Conservation (phyloP, 2,113 vertebrate genomes). For the Burhinus bistriatus region DNA sequence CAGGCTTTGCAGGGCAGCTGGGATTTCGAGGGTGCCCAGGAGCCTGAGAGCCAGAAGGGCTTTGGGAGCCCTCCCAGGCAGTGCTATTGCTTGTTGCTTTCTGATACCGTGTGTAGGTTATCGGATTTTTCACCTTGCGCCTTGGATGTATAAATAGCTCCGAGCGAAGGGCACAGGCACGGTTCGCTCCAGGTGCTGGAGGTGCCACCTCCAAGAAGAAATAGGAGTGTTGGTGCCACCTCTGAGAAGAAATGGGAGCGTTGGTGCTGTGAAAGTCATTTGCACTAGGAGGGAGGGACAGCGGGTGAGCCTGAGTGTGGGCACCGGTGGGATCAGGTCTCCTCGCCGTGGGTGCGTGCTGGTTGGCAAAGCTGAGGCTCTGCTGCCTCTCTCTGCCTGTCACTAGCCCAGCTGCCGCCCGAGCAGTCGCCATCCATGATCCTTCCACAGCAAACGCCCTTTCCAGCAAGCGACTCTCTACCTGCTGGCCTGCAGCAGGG, state of each 20-base stretch:
- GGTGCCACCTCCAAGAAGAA: not conserved
- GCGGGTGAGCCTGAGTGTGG: not conserved
- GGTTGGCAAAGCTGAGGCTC: not conserved
- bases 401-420: not conserved
- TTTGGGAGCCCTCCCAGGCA: not conserved
- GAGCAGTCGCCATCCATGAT: not conserved
- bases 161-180: not conserved
- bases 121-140: constrained; percentile 8
- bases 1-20: not conserved
- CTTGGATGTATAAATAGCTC: not conserved
- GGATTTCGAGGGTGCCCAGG: not conserved
- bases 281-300: not conserved
- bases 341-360: not conserved
- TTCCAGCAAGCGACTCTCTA: not conserved
- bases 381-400: not conserved
- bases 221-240: not conserved
- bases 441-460: not conserved
- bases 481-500: not conserved
- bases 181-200: not conserved
- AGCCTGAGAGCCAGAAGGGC: not conserved
- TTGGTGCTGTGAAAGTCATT: not conserved
- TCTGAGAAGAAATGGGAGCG: not conserved
- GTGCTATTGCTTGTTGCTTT: not conserved
- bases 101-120: not conserved
- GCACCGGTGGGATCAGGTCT: not conserved